Evolutionary conservation across 35 echinoderm and acorn worm genomes (phyloP).

Genomic region (Heliocidaris tuberculata): DNA sequence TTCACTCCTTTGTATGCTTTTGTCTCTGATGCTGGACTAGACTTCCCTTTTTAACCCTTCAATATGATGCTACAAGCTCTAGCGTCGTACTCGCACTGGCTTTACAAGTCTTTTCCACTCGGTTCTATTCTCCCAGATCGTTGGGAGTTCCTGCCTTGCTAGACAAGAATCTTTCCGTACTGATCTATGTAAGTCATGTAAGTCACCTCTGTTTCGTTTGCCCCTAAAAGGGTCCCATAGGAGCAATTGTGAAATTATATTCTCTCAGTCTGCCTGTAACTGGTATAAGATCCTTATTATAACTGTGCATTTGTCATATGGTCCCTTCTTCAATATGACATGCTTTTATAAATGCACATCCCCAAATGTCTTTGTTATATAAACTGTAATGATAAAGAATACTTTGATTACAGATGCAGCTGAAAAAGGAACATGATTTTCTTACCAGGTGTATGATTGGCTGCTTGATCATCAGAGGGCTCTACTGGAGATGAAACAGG

Average conservation of each 20-base stretch:
- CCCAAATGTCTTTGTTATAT: background rate
- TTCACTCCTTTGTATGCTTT: too few relatives aligned
- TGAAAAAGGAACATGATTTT: background rate
- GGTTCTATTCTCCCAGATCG: background rate
- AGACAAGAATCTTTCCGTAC: too few relatives aligned
- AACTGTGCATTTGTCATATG: too few relatives aligned
- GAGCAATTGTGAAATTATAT: too few relatives aligned
- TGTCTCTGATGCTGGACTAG: background rate
- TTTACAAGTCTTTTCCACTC: background rate
- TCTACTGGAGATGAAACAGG: background rate
- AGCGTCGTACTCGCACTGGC: background rate
- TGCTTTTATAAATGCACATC: too few relatives aligned
- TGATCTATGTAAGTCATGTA: too few relatives aligned
- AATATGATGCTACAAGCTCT: background rate
- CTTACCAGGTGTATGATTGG: conserved; percentile 10
- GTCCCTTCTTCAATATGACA: too few relatives aligned
- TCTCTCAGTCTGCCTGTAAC: too few relatives aligned
- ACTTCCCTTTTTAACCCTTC: background rate
- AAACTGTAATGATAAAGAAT: background rate
- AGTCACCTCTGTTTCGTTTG: too few relatives aligned
- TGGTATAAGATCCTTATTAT: background rate
- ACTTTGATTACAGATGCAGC: too few relatives aligned
- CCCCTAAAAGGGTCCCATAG: too few relatives aligned
- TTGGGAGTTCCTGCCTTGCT: too few relatives aligned
- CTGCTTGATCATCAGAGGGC: background rate